Evolutionary conservation across 2,888 invertebrate genomes (phyloP).

Genomic region (Vannuccia rotundouncinata): DNA sequence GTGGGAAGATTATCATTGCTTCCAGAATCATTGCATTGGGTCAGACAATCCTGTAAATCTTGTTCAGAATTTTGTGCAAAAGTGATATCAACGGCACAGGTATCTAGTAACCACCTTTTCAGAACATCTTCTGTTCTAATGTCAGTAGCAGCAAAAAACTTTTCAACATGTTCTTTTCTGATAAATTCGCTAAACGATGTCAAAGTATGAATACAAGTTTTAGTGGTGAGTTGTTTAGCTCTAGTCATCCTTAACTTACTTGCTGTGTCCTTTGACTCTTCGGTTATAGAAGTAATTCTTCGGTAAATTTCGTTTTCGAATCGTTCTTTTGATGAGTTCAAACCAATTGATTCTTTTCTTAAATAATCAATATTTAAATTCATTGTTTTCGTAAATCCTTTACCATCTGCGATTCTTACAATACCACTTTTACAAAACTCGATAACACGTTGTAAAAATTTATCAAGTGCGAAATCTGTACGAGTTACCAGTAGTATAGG

Average conservation of each 20-base stretch:
- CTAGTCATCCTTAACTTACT: background rate
- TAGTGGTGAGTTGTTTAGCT: background rate
- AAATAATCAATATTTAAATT: too few species aligned
- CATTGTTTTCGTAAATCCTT: too few species aligned
- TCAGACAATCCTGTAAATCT: too few species aligned
- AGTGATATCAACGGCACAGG: too few species aligned
- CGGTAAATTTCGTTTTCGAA: background rate
- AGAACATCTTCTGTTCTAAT: background rate
- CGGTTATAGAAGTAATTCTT: background rate
- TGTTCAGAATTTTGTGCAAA: too few species aligned
- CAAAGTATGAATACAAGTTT: background rate
- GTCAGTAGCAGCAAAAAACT: background rate
- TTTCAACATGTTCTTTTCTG: background rate
- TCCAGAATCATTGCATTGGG: too few species aligned
- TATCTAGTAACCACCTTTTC: conserved; percentile 4
- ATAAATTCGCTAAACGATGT: background rate
- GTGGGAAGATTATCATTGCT: too few species aligned
- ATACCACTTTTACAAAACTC: conserved; percentile 53
- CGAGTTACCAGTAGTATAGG: conserved; percentile 55
- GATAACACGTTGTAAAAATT: conserved; percentile 54
- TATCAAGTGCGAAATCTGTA: conserved; percentile 56
- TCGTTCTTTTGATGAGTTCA: too few species aligned
- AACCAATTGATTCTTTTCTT: too few species aligned
- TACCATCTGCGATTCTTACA: conserved; percentile 68
- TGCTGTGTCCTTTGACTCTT: conserved; percentile 7